A percentile compares a stretch with the other conserved stretches of the same genome.
These are phyloP conservation scores for Parnassius smintheus DNA, from an alignment of 2,888 invertebrate species.

Conservation along the genomic window DNA sequence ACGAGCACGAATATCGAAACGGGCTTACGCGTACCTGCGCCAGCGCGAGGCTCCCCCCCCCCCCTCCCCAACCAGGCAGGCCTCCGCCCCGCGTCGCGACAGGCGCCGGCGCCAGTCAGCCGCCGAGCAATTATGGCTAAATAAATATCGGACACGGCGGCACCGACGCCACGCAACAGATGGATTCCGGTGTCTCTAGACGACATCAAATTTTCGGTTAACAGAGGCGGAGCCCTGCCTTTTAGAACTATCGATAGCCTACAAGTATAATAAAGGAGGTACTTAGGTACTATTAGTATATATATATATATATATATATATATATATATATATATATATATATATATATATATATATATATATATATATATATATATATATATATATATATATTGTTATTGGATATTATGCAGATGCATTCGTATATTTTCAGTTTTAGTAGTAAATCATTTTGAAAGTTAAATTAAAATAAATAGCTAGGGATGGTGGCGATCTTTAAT, in stretches of 20 bases:
- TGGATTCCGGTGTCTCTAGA: slow-evolving; percentile 57
- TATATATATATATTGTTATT: no score
- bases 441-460: no score
- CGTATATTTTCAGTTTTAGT: no score
- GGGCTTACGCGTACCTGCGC: slow-evolving; percentile 71
- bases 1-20: slow-evolving; percentile 74
- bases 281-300: no score
- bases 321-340: no score
- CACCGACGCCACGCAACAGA: slow-evolving; percentile 69
- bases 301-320: no score
- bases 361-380: no score
- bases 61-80: slow-evolving; percentile 32
- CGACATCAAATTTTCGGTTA: background rate
- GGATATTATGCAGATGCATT: no score
- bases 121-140: slow-evolving; percentile 80
- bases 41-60: slow-evolving; percentile 42
- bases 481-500: slow-evolving; percentile 44
- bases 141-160: slow-evolving; percentile 78
- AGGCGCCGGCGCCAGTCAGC: slow-evolving; percentile 78
- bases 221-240: background rate
- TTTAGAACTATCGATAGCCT: no score
- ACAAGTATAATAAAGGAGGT: no score
- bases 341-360: no score
- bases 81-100: slow-evolving; percentile 59
- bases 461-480: background rate